A percentile compares a stretch with the other conserved stretches of the same genome.
Evolutionary conservation across 2,888 invertebrate species (phyloP).

Genomic region (Amphipyra tragopoginis): DNA sequence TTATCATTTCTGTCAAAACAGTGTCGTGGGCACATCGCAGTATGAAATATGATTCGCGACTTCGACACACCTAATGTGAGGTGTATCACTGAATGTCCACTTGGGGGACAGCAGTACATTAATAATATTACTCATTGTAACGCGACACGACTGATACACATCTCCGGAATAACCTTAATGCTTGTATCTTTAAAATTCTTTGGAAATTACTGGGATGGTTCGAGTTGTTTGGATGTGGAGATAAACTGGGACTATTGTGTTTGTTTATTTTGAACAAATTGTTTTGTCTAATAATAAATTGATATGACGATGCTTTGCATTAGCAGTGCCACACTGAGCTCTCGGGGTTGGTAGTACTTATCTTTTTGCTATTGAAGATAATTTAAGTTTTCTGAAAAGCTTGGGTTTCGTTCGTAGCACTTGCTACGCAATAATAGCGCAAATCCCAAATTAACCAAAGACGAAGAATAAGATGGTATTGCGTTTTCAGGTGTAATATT

Average conservation of each 20-base stretch:
- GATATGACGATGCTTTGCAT: too few relatives aligned
- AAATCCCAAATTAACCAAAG: too few relatives aligned
- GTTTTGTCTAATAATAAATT: neutral
- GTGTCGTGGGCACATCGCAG: conserved; percentile 68
- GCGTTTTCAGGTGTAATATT: too few relatives aligned
- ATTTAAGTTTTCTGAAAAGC: too few relatives aligned
- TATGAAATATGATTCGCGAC: conserved; percentile 82
- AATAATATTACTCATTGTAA: conserved; percentile 85
- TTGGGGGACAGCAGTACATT: conserved; percentile 80
- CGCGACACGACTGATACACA: conserved; percentile 73
- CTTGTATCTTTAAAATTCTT: conserved; percentile 59
- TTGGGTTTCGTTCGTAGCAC: too few relatives aligned
- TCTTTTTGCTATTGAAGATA: too few relatives aligned
- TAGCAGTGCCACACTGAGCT: neutral
- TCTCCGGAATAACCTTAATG: conserved; percentile 63
- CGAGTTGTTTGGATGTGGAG: neutral
- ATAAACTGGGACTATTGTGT: conserved; percentile 9
- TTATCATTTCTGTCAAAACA: conserved; percentile 82
- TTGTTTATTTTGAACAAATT: neutral
- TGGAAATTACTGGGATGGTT: conserved; percentile 46
- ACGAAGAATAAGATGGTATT: too few relatives aligned
- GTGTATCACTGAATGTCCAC: conserved; percentile 65
- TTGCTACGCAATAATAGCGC: too few relatives aligned
- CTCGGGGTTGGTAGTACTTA: too few relatives aligned
- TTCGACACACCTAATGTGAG: conserved; percentile 83